phyloP scores from a whole-genome alignment of 2,797 vertebrate genomes.

The Aulostomus chinensis region DNA sequence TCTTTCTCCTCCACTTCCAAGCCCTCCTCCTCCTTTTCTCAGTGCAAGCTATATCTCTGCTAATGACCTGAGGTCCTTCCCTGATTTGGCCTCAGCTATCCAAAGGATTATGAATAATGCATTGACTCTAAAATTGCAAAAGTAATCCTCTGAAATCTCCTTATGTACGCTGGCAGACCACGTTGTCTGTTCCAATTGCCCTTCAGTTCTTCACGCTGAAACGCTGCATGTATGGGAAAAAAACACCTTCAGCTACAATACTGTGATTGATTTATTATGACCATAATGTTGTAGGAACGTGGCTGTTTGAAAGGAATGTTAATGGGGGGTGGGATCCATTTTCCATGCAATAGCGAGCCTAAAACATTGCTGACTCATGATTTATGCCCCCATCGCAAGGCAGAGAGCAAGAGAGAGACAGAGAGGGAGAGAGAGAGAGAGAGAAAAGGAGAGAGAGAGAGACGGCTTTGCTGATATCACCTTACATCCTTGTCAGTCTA shows the following conservation, averaged over 20 bases:
- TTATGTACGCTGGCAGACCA: constrained; percentile 78
- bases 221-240: constrained; percentile 34
- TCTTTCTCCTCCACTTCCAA: constrained; percentile 46
- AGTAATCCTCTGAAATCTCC: constrained; percentile 86
- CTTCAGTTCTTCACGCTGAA: constrained; percentile 67
- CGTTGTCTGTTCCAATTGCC: constrained; percentile 78
- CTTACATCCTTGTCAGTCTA: constrained; percentile 49
- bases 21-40: constrained; percentile 46
- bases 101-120: constrained; percentile 85
- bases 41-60: constrained; percentile 68
- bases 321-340: constrained; percentile 35
- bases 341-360: constrained; percentile 29
- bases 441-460: constrained; percentile 19
- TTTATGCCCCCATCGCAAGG: constrained; percentile 47
- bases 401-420: neutral
- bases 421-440: constrained; percentile 18
- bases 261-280: constrained; percentile 53
- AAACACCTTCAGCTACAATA: constrained; percentile 31
- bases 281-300: constrained; percentile 28
- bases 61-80: constrained; percentile 80
- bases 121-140: constrained; percentile 85
- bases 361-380: constrained; percentile 74
- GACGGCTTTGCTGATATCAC: constrained; percentile 42
- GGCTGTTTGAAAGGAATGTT: constrained; percentile 45
- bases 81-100: constrained; percentile 81